Base-by-base conservation (phyloP, 1,140 invertebrate species). In the Ditylenchus dipsaci region DNA sequence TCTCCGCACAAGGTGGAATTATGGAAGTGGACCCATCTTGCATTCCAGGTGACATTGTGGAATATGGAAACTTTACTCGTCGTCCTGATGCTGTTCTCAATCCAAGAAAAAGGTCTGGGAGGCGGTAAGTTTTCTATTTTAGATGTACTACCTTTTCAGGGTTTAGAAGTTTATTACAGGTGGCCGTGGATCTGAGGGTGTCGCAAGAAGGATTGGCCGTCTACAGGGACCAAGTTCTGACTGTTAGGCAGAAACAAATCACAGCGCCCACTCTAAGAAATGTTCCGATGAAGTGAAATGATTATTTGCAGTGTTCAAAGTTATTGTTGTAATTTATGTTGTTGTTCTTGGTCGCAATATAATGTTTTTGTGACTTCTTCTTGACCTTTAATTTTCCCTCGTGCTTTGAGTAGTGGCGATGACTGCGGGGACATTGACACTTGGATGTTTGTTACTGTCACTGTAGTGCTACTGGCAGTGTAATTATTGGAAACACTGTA, bases 91-190 rank as follows among this genome's bases (percentile, higher is more conserved):
- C 87, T 1, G 86, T 89, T 69, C 84, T 95, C 13, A 94, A 93
- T 82, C 91, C 92, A 0, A 95, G 95, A 82, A 94, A 84, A 95
- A 95, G 84, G 89, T 95, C 66, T 95, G 92, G 86, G 93, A 95
- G 85, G 89, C 90, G 8, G 89, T 38, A 5, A 5, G 33, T 33
- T 90, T 90, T 1, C 33, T 67, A 23, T 7, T 15, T 63, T 30
- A 33, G 42, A 49, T 15, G 26, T n/a, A n/a, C n/a, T n/a, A n/a
- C n/a, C n/a, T n/a, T n/a, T n/a, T n/a, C n/a, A n/a, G n/a, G n/a
- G n/a, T n/a, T n/a, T n/a, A n/a, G n/a, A n/a, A n/a, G n/a, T n/a
- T n/a, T n/a, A 17, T 57, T 53, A 5, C 11, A 38, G 33, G 33
- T 77, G 7, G 68, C 76, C 1, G 67, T 73, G 43, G 78, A 81